Percentiles rank a stretch among this genome's conserved stretches.
These are phyloP conservation scores for Hoplostethus atlanticus DNA, from an alignment of 2,797 vertebrate genomes.

Conservation along the genomic window DNA sequence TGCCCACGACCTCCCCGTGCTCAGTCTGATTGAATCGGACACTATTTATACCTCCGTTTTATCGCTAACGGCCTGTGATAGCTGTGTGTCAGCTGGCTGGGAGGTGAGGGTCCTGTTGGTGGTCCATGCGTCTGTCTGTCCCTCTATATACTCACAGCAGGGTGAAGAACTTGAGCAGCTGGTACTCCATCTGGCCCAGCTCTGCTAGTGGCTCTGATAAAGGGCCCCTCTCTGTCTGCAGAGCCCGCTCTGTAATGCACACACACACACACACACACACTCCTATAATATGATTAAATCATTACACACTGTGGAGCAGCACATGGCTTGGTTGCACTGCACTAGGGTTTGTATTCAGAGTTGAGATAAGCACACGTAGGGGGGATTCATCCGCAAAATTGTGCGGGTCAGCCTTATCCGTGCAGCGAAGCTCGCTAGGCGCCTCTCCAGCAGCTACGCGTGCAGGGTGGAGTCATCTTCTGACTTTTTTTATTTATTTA, in stretches of 20 bases:
- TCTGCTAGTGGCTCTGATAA: conserved; percentile 85
- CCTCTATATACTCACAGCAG: conserved; percentile 88
- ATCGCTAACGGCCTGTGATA: neutral
- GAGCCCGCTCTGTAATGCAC: conserved; percentile 83
- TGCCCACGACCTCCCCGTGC: conserved; percentile 21
- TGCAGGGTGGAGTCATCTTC: too few species aligned
- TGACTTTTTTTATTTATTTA: too few species aligned
- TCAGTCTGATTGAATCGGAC: conserved; percentile 26
- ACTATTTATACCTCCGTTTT: conserved; percentile 53
- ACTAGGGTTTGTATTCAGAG: conserved; percentile 22
- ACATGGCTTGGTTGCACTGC: conserved; percentile 7
- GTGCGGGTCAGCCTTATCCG: too few species aligned
- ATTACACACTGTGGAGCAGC: conserved; percentile 10
- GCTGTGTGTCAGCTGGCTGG: conserved; percentile 45
- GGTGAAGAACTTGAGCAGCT: conserved; percentile 94
- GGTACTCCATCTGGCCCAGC: conserved; percentile 91
- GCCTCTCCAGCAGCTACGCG: neutral
- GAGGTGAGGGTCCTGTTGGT: neutral
- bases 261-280: conserved; percentile 36
- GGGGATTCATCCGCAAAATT: too few species aligned
- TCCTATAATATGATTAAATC: conserved; percentile 24
- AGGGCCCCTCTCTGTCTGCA: conserved; percentile 87
- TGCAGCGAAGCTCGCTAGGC: neutral
- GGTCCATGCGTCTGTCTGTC: conserved; percentile 31
- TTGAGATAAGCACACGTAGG: too few species aligned